phyloP scores from a whole-genome alignment of 2,797 vertebrate species.

The Kryptolebias ocellatus region DNA sequence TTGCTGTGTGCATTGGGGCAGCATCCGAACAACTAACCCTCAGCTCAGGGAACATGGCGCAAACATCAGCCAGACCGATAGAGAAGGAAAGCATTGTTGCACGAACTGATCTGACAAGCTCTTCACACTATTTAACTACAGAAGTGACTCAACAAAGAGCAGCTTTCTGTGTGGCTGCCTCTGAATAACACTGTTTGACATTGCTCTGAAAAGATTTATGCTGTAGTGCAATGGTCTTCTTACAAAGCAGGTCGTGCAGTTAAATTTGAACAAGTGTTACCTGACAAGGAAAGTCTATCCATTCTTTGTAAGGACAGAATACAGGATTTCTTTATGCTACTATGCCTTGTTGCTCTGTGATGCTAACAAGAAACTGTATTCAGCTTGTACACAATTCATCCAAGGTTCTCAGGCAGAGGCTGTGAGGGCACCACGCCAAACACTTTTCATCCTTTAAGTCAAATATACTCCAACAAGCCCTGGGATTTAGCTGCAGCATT shows the following conservation, averaged over 20 bases:
- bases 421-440: constrained; percentile 36
- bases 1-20: constrained; percentile 65
- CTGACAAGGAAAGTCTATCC: constrained; percentile 34
- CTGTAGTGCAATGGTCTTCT: constrained; percentile 7
- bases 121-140: constrained; percentile 63
- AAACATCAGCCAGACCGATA: constrained; percentile 59
- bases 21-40: constrained; percentile 57
- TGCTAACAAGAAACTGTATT: constrained; percentile 32
- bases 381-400: constrained; percentile 29
- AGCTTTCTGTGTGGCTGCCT: constrained; percentile 55
- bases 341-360: constrained; percentile 36
- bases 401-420: constrained; percentile 26
- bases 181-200: constrained; percentile 62
- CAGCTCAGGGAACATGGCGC: constrained; percentile 49
- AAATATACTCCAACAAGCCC: too few species aligned
- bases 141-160: constrained; percentile 65
- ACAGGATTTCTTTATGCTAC: constrained; percentile 11
- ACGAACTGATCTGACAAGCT: constrained; percentile 55
- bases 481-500: not conserved
- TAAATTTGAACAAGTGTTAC: constrained; percentile 38
- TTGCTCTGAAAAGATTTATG: constrained; percentile 41
- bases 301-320: constrained; percentile 9
- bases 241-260: constrained; percentile 14
- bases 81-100: constrained; percentile 53
- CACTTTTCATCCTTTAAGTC: constrained; percentile 1